These are phyloP conservation scores for Amblyopsis hoosieri DNA, from an alignment of 2,797 vertebrate genomes.

Conservation along the genomic window DNA sequence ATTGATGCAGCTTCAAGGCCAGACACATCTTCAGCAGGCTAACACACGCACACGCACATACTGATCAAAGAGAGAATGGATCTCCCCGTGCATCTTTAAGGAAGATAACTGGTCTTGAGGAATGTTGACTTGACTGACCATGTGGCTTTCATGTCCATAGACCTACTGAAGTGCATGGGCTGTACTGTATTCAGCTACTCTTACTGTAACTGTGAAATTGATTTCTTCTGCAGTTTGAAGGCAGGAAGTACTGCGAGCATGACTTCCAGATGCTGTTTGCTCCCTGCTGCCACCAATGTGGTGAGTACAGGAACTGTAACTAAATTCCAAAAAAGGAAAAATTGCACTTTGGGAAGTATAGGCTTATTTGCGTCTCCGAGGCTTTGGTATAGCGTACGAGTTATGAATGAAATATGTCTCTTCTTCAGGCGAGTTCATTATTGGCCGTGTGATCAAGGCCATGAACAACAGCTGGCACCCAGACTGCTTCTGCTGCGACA, in stretches of 20 bases:
- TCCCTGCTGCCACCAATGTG: conserved; percentile 89
- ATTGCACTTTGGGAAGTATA: background rate
- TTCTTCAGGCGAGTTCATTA: conserved; percentile 86
- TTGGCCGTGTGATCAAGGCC: conserved; percentile 90
- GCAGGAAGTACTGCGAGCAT: conserved; percentile 89
- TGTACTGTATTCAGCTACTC: background rate
- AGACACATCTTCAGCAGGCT: conserved; percentile 17
- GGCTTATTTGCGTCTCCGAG: background rate
- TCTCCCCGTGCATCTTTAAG: background rate
- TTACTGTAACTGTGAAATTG: conserved; percentile 2
- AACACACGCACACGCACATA: background rate
- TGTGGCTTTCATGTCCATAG: background rate
- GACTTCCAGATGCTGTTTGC: conserved; percentile 94
- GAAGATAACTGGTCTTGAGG: background rate
- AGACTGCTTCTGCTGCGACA: conserved; percentile 87
- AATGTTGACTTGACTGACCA: background rate
- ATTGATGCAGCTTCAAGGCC: conserved; percentile 25
- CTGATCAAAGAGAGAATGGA: conserved; percentile 2
- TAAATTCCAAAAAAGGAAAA: background rate
- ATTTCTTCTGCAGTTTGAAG: conserved; percentile 85
- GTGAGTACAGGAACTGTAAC: conserved; percentile 68
- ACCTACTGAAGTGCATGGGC: background rate
- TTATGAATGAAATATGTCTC: background rate
- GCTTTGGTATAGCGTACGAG: conserved; percentile 1
- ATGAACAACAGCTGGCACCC: conserved; percentile 94